Percentiles rank a stretch among this genome's conserved stretches.
phyloP scores from a whole-genome alignment of 2,888 invertebrate genomes.

The Imbricaverruca yamaguchii region DNA sequence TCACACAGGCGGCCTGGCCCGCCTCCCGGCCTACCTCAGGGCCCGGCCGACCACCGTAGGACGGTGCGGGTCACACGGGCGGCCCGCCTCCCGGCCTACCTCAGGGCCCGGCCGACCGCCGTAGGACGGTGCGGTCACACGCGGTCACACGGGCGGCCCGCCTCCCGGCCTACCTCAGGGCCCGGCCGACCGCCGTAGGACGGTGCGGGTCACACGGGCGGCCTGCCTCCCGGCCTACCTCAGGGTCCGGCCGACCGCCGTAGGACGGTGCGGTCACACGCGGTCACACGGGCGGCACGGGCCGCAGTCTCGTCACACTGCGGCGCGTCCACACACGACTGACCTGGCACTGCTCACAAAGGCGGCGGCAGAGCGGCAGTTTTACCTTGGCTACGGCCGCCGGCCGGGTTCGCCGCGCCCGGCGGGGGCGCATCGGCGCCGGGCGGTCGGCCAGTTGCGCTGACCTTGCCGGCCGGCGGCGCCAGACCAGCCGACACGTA shows the following conservation, averaged over 20 bases:
- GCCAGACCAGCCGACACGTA: neutral
- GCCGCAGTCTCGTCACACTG: neutral
- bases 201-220: neutral
- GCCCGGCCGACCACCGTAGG: too few species aligned
- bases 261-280: neutral
- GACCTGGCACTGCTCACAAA: neutral
- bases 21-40: neutral
- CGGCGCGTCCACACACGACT: neutral
- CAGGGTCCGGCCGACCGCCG: neutral
- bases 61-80: neutral
- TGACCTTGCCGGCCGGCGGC: conserved; percentile 8
- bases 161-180: neutral
- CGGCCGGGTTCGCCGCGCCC: neutral
- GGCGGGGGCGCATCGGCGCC: neutral
- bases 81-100: neutral
- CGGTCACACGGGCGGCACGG: neutral
- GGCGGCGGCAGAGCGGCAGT: neutral
- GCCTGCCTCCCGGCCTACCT: neutral
- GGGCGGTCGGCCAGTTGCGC: neutral
- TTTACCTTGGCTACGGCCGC: neutral
- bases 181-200: too few species aligned
- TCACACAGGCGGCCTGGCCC: neutral
- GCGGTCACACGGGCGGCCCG: too few species aligned
- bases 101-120: neutral
- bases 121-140: neutral